phyloP scores from a whole-genome alignment of 64 coral and sea anemone species.

The Acropora yongei region DNA sequence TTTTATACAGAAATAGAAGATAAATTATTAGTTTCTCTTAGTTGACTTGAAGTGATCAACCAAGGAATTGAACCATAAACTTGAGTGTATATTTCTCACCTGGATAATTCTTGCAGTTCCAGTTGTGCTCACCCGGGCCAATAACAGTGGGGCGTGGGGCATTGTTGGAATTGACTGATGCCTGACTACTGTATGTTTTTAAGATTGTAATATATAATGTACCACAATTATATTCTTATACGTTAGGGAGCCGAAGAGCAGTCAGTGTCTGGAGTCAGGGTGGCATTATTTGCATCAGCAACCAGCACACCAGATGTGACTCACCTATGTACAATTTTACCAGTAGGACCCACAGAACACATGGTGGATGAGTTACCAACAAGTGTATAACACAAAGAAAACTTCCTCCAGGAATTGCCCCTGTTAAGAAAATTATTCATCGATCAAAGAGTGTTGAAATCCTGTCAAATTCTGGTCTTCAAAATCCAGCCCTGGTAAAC shows the following conservation, averaged over 20 bases:
- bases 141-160: background rate
- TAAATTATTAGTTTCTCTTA: background rate
- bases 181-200: background rate
- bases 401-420: background rate
- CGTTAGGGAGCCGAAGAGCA: background rate
- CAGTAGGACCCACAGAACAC: background rate
- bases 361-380: background rate
- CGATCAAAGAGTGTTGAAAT: background rate
- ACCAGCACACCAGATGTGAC: background rate
- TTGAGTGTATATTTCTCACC: background rate
- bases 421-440: background rate
- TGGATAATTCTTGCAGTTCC: background rate
- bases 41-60: background rate
- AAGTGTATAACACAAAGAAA: background rate
- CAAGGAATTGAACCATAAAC: background rate
- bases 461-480: background rate
- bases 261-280: background rate
- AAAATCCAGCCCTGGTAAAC: background rate
- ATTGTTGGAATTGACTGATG: background rate
- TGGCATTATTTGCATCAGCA: background rate
- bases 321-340: background rate
- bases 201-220: background rate
- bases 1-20: background rate
- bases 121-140: background rate
- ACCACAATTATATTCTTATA: background rate